A percentile compares a stretch with the other conserved stretches of the same genome.
phyloP scores from a whole-genome alignment of 1,140 invertebrate genomes.

The Bathynomus jamesi region DNA sequence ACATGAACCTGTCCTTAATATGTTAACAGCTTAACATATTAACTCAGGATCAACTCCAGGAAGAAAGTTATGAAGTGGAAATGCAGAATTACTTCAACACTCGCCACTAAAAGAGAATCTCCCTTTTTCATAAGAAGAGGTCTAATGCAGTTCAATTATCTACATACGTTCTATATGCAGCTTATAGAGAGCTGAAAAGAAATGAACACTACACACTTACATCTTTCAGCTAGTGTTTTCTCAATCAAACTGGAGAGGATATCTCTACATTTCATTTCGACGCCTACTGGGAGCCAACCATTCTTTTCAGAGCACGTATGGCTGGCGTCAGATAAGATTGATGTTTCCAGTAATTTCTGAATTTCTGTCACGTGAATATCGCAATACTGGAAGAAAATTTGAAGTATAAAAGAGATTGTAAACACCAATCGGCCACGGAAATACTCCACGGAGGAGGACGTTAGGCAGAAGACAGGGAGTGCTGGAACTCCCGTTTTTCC shows the following conservation, averaged over 20 bases:
- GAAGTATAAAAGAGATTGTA: neutral
- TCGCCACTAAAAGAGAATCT: neutral
- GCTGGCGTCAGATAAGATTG: slow-evolving; percentile 40
- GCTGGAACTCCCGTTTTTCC: no score
- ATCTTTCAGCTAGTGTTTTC: slow-evolving; percentile 11
- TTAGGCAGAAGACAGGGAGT: no score
- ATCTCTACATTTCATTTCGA: slow-evolving; percentile 24
- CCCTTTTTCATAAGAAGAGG: neutral
- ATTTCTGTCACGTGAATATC: slow-evolving; percentile 78
- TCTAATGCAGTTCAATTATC: neutral
- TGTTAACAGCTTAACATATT: neutral
- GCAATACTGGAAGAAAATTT: slow-evolving; percentile 55
- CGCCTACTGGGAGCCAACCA: slow-evolving; percentile 27
- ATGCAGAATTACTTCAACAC: neutral
- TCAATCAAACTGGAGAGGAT: slow-evolving; percentile 27
- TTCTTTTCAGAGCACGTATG: slow-evolving; percentile 27
- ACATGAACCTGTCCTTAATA: no score
- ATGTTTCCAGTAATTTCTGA: slow-evolving; percentile 61
- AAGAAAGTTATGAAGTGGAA: neutral
- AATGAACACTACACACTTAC: neutral
- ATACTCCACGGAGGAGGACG: no score
- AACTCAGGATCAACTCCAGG: neutral
- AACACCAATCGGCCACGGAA: no score
- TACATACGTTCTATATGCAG: neutral
- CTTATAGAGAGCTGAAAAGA: no score